phyloP scores from a whole-genome alignment of 2,113 vertebrate species.

The Nesoenas mayeri region DNA sequence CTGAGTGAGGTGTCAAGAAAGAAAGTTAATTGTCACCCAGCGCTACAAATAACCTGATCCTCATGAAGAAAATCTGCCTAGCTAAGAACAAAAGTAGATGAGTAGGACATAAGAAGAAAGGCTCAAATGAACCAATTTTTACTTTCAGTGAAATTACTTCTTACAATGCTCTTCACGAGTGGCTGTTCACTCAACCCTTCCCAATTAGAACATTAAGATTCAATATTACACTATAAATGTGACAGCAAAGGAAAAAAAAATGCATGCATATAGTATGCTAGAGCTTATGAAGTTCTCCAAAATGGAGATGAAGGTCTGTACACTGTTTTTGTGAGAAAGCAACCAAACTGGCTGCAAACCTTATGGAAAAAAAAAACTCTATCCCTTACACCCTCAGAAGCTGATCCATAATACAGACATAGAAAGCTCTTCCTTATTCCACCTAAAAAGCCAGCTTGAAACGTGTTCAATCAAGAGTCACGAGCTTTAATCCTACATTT shows the following conservation, averaged over 20 bases:
- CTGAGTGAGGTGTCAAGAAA: neutral
- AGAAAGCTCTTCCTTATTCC: neutral
- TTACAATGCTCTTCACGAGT: neutral
- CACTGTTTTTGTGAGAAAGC: neutral
- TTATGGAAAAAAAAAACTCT: neutral
- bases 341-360: neutral
- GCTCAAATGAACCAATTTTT: neutral
- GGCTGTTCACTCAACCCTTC: neutral
- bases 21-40: neutral
- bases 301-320: neutral
- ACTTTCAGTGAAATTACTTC: neutral
- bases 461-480: neutral
- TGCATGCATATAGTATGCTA: neutral
- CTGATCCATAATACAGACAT: neutral
- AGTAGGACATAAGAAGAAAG: neutral
- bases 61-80: neutral
- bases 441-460: neutral
- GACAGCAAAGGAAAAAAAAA: neutral
- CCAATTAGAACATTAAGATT: neutral
- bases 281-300: neutral
- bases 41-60: neutral
- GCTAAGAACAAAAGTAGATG: neutral
- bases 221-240: neutral
- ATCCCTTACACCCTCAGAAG: neutral
- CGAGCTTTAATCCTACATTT: neutral